phyloP scores from a whole-genome alignment of 2,888 invertebrate genomes.

The Cistogaster globosa region DNA sequence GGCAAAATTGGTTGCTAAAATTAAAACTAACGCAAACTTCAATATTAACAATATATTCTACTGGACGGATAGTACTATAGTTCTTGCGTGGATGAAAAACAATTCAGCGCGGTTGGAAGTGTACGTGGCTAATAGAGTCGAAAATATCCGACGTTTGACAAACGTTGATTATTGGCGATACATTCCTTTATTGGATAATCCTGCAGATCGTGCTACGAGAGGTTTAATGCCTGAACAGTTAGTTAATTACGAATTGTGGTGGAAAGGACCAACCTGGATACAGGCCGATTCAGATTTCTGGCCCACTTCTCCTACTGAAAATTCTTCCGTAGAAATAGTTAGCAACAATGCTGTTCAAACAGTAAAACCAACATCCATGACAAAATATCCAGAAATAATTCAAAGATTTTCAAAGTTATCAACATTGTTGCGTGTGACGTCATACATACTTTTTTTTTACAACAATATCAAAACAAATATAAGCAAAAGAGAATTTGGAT shows the following conservation, averaged over 20 bases:
- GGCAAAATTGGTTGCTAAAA: constrained; percentile 13
- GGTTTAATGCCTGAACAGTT: constrained; percentile 1
- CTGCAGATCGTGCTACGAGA: too few relatives aligned
- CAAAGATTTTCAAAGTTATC: constrained; percentile 9
- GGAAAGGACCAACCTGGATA: constrained; percentile 40
- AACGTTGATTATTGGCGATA: constrained; percentile 8
- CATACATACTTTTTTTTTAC: constrained; percentile 14
- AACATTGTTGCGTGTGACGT: constrained; percentile 3
- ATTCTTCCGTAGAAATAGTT: not conserved
- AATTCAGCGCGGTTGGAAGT: constrained; percentile 28
- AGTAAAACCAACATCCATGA: not conserved
- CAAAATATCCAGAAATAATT: not conserved
- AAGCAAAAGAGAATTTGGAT: constrained; percentile 16
- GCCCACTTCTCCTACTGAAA: constrained; percentile 7
- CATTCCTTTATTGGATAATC: too few relatives aligned
- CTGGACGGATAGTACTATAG: constrained; percentile 47
- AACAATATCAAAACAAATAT: constrained; percentile 9
- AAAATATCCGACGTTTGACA: constrained; percentile 11
- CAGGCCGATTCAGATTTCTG: not conserved
- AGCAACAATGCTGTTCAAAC: constrained; percentile 1
- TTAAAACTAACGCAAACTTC: too few relatives aligned
- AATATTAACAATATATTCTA: not conserved
- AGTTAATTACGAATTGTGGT: constrained; percentile 23
- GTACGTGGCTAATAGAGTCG: constrained; percentile 38
- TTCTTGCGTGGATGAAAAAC: constrained; percentile 45